These are phyloP conservation scores for Zaprionus africanus DNA, from an alignment of 1,140 invertebrate species.

Conservation along the genomic window DNA sequence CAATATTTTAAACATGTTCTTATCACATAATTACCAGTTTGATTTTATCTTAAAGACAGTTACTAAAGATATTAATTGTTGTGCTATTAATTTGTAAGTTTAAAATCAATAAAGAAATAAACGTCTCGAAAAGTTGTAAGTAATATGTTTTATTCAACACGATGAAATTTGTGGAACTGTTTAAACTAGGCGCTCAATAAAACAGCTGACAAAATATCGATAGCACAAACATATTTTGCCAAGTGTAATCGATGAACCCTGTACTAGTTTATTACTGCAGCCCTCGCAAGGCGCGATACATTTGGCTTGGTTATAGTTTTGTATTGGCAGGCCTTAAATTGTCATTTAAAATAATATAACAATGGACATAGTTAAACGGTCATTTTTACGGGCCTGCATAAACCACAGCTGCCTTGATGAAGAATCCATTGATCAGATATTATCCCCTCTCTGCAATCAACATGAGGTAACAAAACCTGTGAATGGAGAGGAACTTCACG, in stretches of 20 bases:
- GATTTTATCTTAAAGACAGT: slow-evolving; percentile 48
- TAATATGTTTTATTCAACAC: neutral
- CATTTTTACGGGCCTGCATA: slow-evolving; percentile 64
- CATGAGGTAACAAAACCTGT: slow-evolving; percentile 50
- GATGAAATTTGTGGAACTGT: neutral
- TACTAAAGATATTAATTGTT: slow-evolving; percentile 69
- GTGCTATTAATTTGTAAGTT: slow-evolving; percentile 72
- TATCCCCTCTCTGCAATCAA: slow-evolving; percentile 48
- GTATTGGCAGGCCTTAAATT: neutral
- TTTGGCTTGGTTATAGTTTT: neutral
- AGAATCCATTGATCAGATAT: slow-evolving; percentile 51
- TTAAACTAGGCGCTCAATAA: neutral
- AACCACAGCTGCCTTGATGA: slow-evolving; percentile 57
- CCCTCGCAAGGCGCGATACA: slow-evolving; percentile 23
- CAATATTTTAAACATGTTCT: slow-evolving; percentile 24
- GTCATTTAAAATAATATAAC: neutral
- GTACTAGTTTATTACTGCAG: slow-evolving; percentile 3
- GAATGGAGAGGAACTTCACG: slow-evolving; percentile 37
- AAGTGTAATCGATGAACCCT: neutral
- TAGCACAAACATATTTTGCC: neutral
- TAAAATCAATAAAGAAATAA: slow-evolving; percentile 46
- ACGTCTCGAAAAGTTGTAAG: slow-evolving; percentile 7
- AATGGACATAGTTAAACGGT: slow-evolving; percentile 61
- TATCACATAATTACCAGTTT: slow-evolving; percentile 36
- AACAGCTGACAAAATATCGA: slow-evolving; percentile 1